Percentiles rank a stretch among this genome's conserved stretches.
These are phyloP conservation scores for Crocidura indochinensis DNA, from an alignment of 2,797 vertebrate species.

Conservation along the genomic window DNA sequence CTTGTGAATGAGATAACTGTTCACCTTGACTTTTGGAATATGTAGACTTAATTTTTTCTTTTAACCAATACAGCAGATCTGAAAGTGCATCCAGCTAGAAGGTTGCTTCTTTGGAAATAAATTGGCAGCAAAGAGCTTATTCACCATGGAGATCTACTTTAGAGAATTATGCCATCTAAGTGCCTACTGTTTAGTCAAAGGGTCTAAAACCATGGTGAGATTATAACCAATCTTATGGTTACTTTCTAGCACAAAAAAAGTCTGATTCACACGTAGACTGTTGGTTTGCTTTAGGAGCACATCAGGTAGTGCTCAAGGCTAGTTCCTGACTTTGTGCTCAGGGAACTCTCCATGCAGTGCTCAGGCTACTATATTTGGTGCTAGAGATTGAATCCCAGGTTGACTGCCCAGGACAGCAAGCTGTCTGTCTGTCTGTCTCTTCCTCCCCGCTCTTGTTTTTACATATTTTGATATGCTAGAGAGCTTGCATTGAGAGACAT, in stretches of 20 bases:
- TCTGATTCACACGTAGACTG: no score
- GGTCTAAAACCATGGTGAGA: not conserved
- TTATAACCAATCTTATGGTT: not conserved
- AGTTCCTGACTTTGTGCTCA: no score
- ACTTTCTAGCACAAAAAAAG: not conserved
- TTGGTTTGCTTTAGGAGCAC: no score
- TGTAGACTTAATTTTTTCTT: not conserved
- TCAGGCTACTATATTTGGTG: no score
- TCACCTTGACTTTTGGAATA: not conserved
- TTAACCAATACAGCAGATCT: not conserved
- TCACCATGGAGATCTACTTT: not conserved
- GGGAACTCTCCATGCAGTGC: no score
- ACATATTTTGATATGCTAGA: no score
- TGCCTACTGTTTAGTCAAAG: not conserved
- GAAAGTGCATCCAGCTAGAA: slow-evolving; percentile 6
- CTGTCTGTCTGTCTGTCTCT: no score
- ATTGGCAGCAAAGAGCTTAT: not conserved
- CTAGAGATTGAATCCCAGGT: no score
- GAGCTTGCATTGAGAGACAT: not conserved
- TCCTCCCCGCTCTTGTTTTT: no score
- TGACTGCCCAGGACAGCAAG: no score
- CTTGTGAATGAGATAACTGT: not conserved
- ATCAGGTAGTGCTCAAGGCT: no score
- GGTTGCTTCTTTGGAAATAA: slow-evolving; percentile 38
- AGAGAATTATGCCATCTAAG: not conserved